These are phyloP conservation scores for Catostomus latipinnis DNA, from an alignment of 2,797 vertebrate genomes.

Conservation along the genomic window DNA sequence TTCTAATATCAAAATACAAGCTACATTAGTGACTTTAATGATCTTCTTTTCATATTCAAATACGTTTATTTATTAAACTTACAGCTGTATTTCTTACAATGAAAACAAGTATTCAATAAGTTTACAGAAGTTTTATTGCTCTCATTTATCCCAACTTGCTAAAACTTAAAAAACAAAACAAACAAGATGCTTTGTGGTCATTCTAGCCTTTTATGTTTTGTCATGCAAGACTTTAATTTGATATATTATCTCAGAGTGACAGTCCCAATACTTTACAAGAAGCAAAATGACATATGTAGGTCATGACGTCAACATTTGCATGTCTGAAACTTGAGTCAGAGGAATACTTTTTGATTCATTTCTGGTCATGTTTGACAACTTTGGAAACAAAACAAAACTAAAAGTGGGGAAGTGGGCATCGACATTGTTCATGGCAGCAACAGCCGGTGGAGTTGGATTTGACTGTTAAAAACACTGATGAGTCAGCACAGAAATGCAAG, in stretches of 20 bases:
- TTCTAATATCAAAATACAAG: neutral
- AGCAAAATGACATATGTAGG: slow-evolving; percentile 44
- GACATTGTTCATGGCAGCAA: slow-evolving; percentile 14
- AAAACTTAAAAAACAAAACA: too few relatives aligned
- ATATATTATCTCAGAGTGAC: too few relatives aligned
- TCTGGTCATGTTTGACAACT: slow-evolving; percentile 44
- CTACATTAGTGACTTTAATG: neutral
- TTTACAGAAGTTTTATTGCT: too few relatives aligned
- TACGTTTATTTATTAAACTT: too few relatives aligned
- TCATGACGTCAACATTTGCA: slow-evolving; percentile 62
- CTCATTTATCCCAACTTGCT: too few relatives aligned
- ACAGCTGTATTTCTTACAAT: too few relatives aligned
- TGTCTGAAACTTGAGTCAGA: slow-evolving; percentile 60
- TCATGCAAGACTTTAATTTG: too few relatives aligned
- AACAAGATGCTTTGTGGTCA: too few relatives aligned
- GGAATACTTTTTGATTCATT: slow-evolving; percentile 50
- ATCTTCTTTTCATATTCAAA: too few relatives aligned
- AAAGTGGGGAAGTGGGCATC: slow-evolving; percentile 54
- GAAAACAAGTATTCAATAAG: too few relatives aligned
- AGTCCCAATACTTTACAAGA: neutral
- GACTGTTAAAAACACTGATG: slow-evolving; percentile 73
- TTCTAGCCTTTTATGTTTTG: too few relatives aligned
- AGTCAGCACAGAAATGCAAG: slow-evolving; percentile 74
- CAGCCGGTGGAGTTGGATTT: slow-evolving; percentile 55
- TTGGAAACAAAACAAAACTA: slow-evolving; percentile 48